Evolutionary conservation across 2,888 invertebrate species (phyloP), one percentile per base, ranked within the genome.

Genomic region (Marronus borbonicus): DNA sequence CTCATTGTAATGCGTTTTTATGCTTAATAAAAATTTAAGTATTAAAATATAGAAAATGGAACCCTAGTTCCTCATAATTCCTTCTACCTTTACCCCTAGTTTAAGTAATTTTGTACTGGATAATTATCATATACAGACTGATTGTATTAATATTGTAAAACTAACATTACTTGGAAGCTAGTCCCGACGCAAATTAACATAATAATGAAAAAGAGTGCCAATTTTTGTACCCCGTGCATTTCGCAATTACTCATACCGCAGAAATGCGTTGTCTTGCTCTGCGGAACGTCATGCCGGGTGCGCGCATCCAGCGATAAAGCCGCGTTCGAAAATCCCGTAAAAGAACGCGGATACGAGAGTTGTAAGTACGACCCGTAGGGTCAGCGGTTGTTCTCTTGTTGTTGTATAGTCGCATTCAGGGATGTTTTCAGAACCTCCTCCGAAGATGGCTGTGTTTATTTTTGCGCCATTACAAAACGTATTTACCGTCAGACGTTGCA

Each of bases 301-400:
- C n/a, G n/a, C 20, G 44, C 39, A 66, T 66, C n/a, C 39, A 44
- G 39, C 20, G 39, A 39, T 20, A 66, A 17, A 66, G 49, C 20
- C 39, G 65, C 65, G 65, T 66, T 66, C 65, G 65, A 66, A 66
- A 66, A 66, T 44, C 44, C 20, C 20, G 65, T 39, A 66, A 66
- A 66, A 66, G 65, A 66, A 66, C 65, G 65, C 65, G 65, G 65
- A 66, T 66, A 20, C 65, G 39, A 66, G 39, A 24, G 44, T 17
- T 66, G 44, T 66, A 66, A 66, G 44, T 66, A 66, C 39, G 65
- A 66, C 44, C 65, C 44, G 44, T 39, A 44, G 65, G 65, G 49
- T 66, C 65, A 66, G 65, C 44, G 17, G 65, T 66, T 66, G 65
- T 66, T 66, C 44, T 66, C 44, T 66, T 66, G 65, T 17, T 14